A percentile compares a stretch with the other conserved stretches of the same genome.
These are phyloP conservation scores for Fulmarus glacialis DNA, from an alignment of 2,113 vertebrate genomes.

Conservation along the genomic window DNA sequence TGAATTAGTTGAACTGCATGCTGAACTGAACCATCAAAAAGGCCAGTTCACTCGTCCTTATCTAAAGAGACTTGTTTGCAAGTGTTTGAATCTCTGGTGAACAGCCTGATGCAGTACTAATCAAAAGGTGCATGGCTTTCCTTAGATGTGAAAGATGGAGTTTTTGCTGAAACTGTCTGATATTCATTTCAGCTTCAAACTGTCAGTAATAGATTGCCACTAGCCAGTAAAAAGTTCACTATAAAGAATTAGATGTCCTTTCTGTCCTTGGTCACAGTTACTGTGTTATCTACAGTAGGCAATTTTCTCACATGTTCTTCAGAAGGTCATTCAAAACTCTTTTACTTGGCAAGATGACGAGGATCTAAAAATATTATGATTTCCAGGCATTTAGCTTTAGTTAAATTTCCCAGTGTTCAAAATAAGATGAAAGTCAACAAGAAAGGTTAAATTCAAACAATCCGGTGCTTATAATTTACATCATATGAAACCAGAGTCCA, in stretches of 20 bases:
- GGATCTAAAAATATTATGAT: conserved; percentile 44
- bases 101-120: conserved; percentile 29
- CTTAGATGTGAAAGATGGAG: conserved; percentile 49
- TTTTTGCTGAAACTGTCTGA: conserved; percentile 26
- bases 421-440: conserved; percentile 44
- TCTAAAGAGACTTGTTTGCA: conserved; percentile 29
- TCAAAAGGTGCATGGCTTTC: conserved; percentile 26
- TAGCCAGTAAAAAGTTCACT: conserved; percentile 25
- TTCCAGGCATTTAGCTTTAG: neutral
- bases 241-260: conserved; percentile 59
- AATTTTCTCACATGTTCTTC: conserved; percentile 40
- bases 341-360: neutral
- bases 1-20: neutral
- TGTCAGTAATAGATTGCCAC: conserved; percentile 55
- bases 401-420: conserved; percentile 31
- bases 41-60: neutral
- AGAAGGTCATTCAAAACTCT: conserved; percentile 53
- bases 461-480: neutral
- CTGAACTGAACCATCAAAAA: neutral
- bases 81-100: conserved; percentile 26
- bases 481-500: neutral
- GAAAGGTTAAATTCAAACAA: conserved; percentile 29
- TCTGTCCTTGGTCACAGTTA: conserved; percentile 65
- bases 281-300: conserved; percentile 8
- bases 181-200: conserved; percentile 41